These are phyloP conservation scores for Philonicus albiceps DNA, from an alignment of 2,888 invertebrate species.

Conservation along the genomic window DNA sequence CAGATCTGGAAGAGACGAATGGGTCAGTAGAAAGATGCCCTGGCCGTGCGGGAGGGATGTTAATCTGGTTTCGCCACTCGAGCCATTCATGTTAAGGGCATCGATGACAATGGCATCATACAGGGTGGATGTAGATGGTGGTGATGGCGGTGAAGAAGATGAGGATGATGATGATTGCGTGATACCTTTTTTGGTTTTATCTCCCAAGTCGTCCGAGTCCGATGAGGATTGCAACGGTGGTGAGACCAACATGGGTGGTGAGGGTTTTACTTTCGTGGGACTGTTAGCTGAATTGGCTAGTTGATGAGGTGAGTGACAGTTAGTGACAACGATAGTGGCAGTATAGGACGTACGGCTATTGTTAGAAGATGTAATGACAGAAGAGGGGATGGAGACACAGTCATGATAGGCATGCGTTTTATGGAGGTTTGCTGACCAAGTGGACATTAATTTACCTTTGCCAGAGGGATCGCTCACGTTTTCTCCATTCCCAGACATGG, in stretches of 20 bases:
- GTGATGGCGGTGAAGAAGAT: slow-evolving; percentile 49
- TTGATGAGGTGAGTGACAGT: slow-evolving; percentile 45
- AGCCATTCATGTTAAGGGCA: slow-evolving; percentile 57
- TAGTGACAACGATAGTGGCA: slow-evolving; percentile 46
- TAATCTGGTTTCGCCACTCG: background rate
- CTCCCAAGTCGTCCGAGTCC: background rate
- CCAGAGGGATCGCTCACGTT: background rate
- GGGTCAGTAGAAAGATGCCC: slow-evolving; percentile 49
- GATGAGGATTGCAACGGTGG: slow-evolving; percentile 37
- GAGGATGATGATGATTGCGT: slow-evolving; percentile 8
- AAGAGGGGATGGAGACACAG: slow-evolving; percentile 23
- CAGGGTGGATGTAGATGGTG: slow-evolving; percentile 48
- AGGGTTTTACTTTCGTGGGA: slow-evolving; percentile 50
- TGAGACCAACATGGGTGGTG: slow-evolving; percentile 49
- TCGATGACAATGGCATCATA: slow-evolving; percentile 60
- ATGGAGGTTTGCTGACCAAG: background rate
- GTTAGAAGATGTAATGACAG: slow-evolving; percentile 37
- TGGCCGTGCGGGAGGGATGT: slow-evolving; percentile 19
- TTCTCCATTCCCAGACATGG: background rate
- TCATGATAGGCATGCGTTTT: slow-evolving; percentile 33
- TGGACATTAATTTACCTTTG: slow-evolving; percentile 37
- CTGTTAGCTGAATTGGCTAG: slow-evolving; percentile 16
- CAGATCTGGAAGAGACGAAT: slow-evolving; percentile 50
- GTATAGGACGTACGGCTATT: slow-evolving; percentile 45
- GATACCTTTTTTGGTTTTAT: background rate